Base-by-base conservation (phyloP, 2,888 invertebrate genomes). In the Apoda limacodes region DNA sequence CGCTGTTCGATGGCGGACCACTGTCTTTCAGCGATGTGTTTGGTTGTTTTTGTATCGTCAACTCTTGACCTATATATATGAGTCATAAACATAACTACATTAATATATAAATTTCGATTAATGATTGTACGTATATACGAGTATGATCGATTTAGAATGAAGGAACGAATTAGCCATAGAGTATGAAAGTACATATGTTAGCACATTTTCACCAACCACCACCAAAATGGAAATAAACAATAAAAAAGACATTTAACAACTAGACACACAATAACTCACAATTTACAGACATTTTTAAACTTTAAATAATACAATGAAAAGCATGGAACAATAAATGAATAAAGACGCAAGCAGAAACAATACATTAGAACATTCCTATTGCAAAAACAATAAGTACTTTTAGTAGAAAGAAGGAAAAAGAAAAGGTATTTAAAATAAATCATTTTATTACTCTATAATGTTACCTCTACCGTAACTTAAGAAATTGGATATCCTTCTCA, bases 11-110 rank as follows among this genome's bases (percentile, higher is more conserved):
- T 3, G 74, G 71, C 28, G 81, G 75, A 45, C 85, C 87, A 57
- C 85, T 85, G 66, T 90, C 92, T 67, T 91, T 90, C 40, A 92
- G 75, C 69, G 93, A 93, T 22, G 93, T 92, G 64, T 96, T 96
- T 27, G 95, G 92, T 75, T 96, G 95, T 69, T 95, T 95, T 64
- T 95, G 95, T 76, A 96, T 96, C 50, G 95, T 95, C 59, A 96
- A 81, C 78, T 96, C 96, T 84, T 96, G 95, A 41, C 95, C 82
- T 82, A 35, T 29, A 39, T 9, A 37, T 20, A 23, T 26, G 10
- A 12, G 27, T 17, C 9, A 34, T 25, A 42, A 30, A 40, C 22
- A 35, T 25, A 30, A n/a, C n/a, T n/a, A n/a, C 17, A 17, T 17
- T 6, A 17, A 17, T 17, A 17, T 17, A 17, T 17, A 17, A 17